A percentile compares a stretch with the other conserved stretches of the same genome.
Evolutionary conservation across 53 echinoderm and acorn worm genomes (phyloP).

Genomic region (Echinarachnius parma): DNA sequence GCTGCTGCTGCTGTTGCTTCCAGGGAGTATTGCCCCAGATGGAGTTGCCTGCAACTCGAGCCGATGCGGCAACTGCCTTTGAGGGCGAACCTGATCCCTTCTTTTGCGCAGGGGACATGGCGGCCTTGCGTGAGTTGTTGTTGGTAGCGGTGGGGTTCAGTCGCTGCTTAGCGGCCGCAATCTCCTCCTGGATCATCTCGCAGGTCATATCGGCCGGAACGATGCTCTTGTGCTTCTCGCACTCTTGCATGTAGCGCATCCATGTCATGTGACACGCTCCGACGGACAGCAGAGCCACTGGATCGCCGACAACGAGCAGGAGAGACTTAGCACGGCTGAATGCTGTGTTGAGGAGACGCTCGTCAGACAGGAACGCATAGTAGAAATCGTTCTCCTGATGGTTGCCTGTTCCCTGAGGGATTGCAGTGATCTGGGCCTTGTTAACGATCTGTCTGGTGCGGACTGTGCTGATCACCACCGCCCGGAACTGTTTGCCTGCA

Average conservation of each 20-base stretch:
- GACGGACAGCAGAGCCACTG: slow-evolving; percentile 83
- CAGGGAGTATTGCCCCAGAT: slow-evolving; percentile 9
- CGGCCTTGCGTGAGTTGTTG: slow-evolving; percentile 52
- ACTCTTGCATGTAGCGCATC: slow-evolving; percentile 73
- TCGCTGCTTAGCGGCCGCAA: slow-evolving; percentile 66
- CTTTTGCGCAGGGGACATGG: neutral
- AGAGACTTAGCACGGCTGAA: slow-evolving; percentile 89
- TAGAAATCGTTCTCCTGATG: slow-evolving; percentile 79
- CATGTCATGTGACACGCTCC: slow-evolving; percentile 79
- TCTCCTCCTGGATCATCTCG: slow-evolving; percentile 70
- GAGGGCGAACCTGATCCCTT: neutral
- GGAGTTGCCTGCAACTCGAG: slow-evolving; percentile 2
- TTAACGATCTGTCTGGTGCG: slow-evolving; percentile 65
- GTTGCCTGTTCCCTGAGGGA: slow-evolving; percentile 36
- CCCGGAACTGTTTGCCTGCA: slow-evolving; percentile 92
- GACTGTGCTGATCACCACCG: slow-evolving; percentile 91
- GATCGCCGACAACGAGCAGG: slow-evolving; percentile 79
- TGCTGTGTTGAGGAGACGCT: slow-evolving; percentile 85
- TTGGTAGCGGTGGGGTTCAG: slow-evolving; percentile 74
- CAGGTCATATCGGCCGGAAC: slow-evolving; percentile 64
- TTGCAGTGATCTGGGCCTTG: slow-evolving; percentile 65
- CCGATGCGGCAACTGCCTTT: slow-evolving; percentile 15
- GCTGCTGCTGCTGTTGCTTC: slow-evolving; percentile 17
- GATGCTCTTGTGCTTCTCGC: slow-evolving; percentile 78
- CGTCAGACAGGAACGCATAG: slow-evolving; percentile 90